These are phyloP conservation scores for Pelmatolapia mariae DNA, from an alignment of 2,113 vertebrate genomes.

Conservation along the genomic window DNA sequence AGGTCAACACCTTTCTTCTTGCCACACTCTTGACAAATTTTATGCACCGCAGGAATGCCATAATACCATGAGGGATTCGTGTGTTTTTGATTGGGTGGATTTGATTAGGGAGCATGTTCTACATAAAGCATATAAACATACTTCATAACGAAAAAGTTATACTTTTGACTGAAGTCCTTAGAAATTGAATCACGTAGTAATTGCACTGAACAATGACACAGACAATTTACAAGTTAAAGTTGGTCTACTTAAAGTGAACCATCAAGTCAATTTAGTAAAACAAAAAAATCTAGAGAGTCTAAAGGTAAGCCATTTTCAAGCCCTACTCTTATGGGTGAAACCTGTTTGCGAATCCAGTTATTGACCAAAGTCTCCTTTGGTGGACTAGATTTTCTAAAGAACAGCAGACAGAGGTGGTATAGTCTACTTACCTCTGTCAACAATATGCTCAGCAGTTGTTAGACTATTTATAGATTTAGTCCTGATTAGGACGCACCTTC, in stretches of 20 bases:
- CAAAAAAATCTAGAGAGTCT: not conserved
- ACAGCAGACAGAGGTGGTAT: no score
- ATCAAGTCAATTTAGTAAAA: not conserved
- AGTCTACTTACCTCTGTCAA: not conserved
- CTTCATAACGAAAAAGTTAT: not conserved
- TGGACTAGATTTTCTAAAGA: not conserved
- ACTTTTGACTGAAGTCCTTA: not conserved
- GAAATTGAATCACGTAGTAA: not conserved
- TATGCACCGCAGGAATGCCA: not conserved
- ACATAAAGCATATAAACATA: not conserved
- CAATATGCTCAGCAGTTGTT: not conserved
- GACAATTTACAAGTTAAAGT: not conserved
- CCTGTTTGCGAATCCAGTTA: not conserved
- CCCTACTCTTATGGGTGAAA: not conserved
- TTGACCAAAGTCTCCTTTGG: not conserved
- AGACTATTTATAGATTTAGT: not conserved
- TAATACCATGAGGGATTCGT: not conserved
- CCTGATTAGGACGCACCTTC: not conserved
- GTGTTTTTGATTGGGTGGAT: not conserved
- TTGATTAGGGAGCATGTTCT: not conserved
- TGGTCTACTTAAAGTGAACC: not conserved
- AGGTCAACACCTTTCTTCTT: slow-evolving; percentile 21
- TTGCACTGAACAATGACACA: not conserved
- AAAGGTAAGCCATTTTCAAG: not conserved
- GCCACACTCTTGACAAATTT: not conserved